Conservation (phyloP, 2,113 vertebrate genomes). For the Spheniscus mendiculus region DNA sequence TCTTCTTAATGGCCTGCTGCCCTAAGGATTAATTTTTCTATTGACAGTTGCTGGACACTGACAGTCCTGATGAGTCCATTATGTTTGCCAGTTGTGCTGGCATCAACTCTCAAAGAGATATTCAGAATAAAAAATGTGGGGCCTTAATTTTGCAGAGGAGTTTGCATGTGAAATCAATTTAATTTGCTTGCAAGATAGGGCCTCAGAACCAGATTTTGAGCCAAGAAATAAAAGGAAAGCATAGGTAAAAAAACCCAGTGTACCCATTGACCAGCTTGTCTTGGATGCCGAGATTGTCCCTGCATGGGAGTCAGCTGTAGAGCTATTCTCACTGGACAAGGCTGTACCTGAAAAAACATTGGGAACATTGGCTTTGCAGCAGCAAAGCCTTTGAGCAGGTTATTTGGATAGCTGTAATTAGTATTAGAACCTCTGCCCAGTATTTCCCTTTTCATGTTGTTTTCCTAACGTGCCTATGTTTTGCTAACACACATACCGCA, state of each 20-base stretch:
- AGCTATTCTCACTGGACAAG: background rate
- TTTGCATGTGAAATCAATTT: background rate
- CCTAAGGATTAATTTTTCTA: constrained; percentile 34
- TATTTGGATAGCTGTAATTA: background rate
- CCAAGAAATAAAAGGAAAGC: background rate
- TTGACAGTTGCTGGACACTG: background rate
- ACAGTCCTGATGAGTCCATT: background rate
- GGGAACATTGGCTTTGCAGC: background rate
- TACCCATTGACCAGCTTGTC: background rate
- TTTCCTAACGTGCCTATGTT: background rate
- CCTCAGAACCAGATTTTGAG: background rate
- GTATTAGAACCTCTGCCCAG: background rate
- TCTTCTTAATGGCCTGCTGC: background rate
- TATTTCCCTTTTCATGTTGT: background rate
- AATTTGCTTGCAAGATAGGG: background rate
- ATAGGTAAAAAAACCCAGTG: background rate
- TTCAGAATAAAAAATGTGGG: background rate
- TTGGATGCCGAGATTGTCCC: background rate
- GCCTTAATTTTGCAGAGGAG: background rate
- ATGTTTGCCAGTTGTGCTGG: background rate
- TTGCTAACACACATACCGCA: background rate
- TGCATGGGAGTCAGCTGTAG: background rate
- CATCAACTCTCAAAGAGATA: background rate
- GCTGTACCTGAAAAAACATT: background rate
- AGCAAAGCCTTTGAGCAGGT: background rate